These are phyloP conservation scores for Chrysotoxum bicinctum DNA, from an alignment of 2,888 invertebrate genomes.

Conservation along the genomic window DNA sequence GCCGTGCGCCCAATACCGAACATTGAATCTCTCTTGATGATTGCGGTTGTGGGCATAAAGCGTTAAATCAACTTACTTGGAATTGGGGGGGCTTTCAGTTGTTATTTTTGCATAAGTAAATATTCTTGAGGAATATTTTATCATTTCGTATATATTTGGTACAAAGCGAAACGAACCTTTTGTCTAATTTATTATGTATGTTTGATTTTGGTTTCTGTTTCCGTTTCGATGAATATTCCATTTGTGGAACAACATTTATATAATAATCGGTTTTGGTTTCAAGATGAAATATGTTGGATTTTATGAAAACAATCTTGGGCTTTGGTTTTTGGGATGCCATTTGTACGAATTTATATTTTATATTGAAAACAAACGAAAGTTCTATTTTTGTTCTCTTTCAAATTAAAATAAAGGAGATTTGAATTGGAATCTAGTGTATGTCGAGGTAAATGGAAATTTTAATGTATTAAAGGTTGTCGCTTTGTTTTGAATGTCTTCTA, in stretches of 20 bases:
- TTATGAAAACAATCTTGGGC: neutral
- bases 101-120: conserved; percentile 35
- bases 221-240: conserved; percentile 18
- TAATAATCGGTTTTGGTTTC: conserved; percentile 10
- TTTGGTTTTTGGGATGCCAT: neutral
- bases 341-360: neutral
- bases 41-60: conserved; percentile 6
- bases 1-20: neutral
- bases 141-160: neutral
- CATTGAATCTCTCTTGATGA: neutral
- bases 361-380: neutral
- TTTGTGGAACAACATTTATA: conserved; percentile 4
- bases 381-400: neutral
- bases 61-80: conserved; percentile 31
- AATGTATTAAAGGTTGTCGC: no score
- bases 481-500: no score
- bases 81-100: neutral
- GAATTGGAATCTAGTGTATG: neutral
- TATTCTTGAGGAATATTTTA: conserved; percentile 24
- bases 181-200: conserved; percentile 12
- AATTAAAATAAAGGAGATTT: neutral
- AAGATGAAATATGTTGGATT: neutral
- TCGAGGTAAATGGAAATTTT: neutral
- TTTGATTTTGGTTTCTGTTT: conserved; percentile 28
- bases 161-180: neutral